Base-by-base conservation (phyloP, 1,140 invertebrate genomes). In the Chironomus striatipennis region DNA sequence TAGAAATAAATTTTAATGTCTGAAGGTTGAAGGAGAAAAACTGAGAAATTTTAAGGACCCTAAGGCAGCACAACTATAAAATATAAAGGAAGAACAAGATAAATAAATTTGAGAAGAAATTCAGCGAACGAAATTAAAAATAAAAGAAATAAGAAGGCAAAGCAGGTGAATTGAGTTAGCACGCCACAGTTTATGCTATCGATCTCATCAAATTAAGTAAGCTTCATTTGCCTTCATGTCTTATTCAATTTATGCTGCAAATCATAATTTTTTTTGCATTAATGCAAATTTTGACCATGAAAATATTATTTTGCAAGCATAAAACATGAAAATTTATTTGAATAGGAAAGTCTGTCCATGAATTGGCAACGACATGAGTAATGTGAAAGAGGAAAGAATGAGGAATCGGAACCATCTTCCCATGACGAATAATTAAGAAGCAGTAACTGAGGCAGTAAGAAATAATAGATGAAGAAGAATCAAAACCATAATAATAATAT, bases 341-440 rank as follows among this genome's bases (percentile, higher is more conserved):
- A 34, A 34, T 34, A 34, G 24, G 5, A 34, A 34, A 34, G 24
- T 34, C n/a, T n/a, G n/a, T n/a, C 5, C 24, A 34, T 34, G 24
- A 34, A 34, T 34, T 34, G 24, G 24, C 24, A 34, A 5, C 1
- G 24, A 34, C 24, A 34, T 1, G 5, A 34, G n/a, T 57, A 57
- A n/a, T 12, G 15, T 57, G n/a, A 10, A 57, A 57, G 12, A 57
- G 47, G 5, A 4, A 9, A 47, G n/a, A 47, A 15, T 10, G 43
- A 47, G 43, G 9, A 10, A 9, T 47, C 7, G 43, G 15, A 47
- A 57, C 5, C 47, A 57, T n/a, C 47, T 57, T 57, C 47, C 47
- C 47, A 57, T 57, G 47, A 57, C 47, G 47, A 57, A n/a, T 57
- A 57, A 57, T 57, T 57, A 57, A 57, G 47, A 57, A 57, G 47